Base-by-base conservation (phyloP, 2,797 vertebrate species). In the Sebastolobus alascanus region DNA sequence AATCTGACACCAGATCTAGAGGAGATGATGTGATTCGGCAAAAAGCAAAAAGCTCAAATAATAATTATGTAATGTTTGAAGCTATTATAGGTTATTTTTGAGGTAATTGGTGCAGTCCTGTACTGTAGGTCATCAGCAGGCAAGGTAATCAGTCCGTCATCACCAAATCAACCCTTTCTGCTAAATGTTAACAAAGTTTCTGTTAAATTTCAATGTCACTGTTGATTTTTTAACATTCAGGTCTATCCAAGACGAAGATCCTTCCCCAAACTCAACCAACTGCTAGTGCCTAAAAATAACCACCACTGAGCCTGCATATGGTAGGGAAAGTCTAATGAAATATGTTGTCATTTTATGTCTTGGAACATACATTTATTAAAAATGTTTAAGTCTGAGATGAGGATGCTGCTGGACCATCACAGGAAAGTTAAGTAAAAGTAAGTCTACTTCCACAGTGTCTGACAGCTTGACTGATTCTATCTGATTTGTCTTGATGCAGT, bases 381-480 rank as follows among this genome's bases (percentile, higher is more conserved):
- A 54, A 20, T 0, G 9, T 54, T 54, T 54, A 40, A 27, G 58
- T 40, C 52, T 25, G 20, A 65, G 27, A 71, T 68, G 8, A 0
- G 2, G 31, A 50, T 31, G 50, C 18, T 2, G 40, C 38, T 58
- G 63, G 55, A 60, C 67, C 22, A 43, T 38, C 31, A 18, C 54
- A 37, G 56, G 2, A n/a, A 70, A 43, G 73, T 38, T 61, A 31
- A 43, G 22, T 40, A 27, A 63, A 46, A 63, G 25, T 12, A n/a
- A 43, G n/a, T 77, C 64, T 16, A 33, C 54, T 46, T 20, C 50
- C 63, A 1, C 66, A 1, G 56, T 1, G n/a, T 22, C 65, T 71
- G 70, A 68, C 71, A 73, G 75, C 40, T 72, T 63, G 63, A 70
- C 63, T 58, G 71, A 83, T 68, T 68, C 33, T 18, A 11, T 80